Evolutionary conservation across 1,140 invertebrate genomes (phyloP).

Genomic region (Diabrotica virgifera): DNA sequence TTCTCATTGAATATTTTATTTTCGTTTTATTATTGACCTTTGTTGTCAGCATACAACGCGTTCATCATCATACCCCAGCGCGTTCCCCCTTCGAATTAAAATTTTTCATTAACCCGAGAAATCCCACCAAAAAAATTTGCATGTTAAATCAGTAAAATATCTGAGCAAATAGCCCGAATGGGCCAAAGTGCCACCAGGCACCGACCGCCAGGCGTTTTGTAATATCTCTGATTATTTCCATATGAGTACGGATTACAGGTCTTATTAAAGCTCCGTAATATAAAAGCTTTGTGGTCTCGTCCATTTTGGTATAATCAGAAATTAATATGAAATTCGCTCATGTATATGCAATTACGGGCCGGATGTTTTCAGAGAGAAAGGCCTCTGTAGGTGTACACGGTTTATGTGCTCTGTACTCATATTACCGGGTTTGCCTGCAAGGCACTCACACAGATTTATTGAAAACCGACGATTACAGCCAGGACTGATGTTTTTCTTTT

Average conservation of each 20-base stretch:
- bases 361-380: slow-evolving; percentile 43
- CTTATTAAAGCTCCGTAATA: slow-evolving; percentile 48
- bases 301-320: slow-evolving; percentile 49
- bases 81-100: slow-evolving; percentile 23
- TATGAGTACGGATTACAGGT: slow-evolving; percentile 48
- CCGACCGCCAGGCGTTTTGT: slow-evolving; percentile 21
- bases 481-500: too few relatives aligned
- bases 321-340: slow-evolving; percentile 51
- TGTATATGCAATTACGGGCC: slow-evolving; percentile 46
- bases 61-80: neutral
- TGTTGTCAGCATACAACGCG: slow-evolving; percentile 1
- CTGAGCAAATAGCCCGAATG: slow-evolving; percentile 26
- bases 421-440: neutral
- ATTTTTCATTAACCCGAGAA: slow-evolving; percentile 25
- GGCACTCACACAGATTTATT: neutral
- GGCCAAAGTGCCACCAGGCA: slow-evolving; percentile 29
- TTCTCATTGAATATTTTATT: slow-evolving; percentile 1
- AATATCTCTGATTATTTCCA: slow-evolving; percentile 46
- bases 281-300: slow-evolving; percentile 50
- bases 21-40: slow-evolving; percentile 3
- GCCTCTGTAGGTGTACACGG: slow-evolving; percentile 15
- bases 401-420: neutral
- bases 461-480: neutral
- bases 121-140: slow-evolving; percentile 32
- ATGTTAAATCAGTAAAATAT: slow-evolving; percentile 30